A percentile compares a stretch with the other conserved stretches of the same genome.
Evolutionary conservation across 2,888 invertebrate species (phyloP).

Genomic region (Melanotus villosus): DNA sequence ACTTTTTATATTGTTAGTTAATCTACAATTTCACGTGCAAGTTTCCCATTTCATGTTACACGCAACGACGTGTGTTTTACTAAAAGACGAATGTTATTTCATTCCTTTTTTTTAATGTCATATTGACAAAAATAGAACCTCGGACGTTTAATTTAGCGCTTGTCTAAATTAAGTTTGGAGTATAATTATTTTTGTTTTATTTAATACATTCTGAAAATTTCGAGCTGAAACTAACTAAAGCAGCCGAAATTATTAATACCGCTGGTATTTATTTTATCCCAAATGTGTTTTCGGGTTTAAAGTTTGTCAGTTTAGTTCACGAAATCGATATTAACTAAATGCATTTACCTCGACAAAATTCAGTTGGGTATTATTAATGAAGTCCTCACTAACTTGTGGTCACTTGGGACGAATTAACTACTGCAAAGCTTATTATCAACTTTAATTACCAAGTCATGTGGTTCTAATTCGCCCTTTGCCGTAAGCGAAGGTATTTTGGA

Average conservation of each 20-base stretch:
- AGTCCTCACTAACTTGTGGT: slow-evolving; percentile 10
- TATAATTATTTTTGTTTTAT: too few species aligned
- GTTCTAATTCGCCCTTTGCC: slow-evolving; percentile 2
- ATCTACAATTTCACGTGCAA: not conserved
- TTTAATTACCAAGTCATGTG: slow-evolving; percentile 19
- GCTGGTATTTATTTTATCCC: too few species aligned
- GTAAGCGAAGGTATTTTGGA: too few species aligned
- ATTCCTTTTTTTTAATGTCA: too few species aligned
- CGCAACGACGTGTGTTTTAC: not conserved
- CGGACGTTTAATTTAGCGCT: too few species aligned
- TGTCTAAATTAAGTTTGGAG: too few species aligned
- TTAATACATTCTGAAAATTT: too few species aligned
- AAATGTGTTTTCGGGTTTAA: too few species aligned
- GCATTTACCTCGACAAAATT: not conserved
- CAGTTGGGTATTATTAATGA: slow-evolving; percentile 22
- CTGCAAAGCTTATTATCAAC: slow-evolving; percentile 15
- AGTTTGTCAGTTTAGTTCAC: not conserved
- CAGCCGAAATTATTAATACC: too few species aligned
- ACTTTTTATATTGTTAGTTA: slow-evolving; percentile 3
- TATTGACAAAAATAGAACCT: too few species aligned
- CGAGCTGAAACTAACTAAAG: too few species aligned
- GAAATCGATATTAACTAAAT: not conserved
- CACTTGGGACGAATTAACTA: slow-evolving; percentile 20
- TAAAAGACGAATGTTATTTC: not conserved
- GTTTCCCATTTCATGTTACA: slow-evolving; percentile 11